Conservation (phyloP, 2,113 vertebrate genomes). For the Rhipidura dahli region DNA sequence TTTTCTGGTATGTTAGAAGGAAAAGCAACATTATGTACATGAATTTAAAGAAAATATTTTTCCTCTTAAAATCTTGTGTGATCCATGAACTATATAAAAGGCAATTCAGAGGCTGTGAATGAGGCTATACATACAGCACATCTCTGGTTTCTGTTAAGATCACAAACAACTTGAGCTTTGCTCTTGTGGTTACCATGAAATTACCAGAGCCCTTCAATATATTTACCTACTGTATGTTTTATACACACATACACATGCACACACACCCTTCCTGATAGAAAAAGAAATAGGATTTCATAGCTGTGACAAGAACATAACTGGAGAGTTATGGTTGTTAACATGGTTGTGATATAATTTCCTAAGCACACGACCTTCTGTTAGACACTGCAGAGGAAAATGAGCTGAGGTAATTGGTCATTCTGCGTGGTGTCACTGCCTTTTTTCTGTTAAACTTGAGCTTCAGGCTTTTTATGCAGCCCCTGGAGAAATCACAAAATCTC, state of each 20-base stretch:
- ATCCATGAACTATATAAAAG: conserved; percentile 67
- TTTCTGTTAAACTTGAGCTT: not conserved
- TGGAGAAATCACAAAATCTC: not conserved
- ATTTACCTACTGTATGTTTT: conserved; percentile 50
- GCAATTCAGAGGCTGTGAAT: conserved; percentile 69
- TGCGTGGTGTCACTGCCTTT: not conserved
- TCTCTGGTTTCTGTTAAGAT: conserved; percentile 75
- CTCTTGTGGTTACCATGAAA: conserved; percentile 68
- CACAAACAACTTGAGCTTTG: conserved; percentile 67
- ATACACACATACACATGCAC: not conserved
- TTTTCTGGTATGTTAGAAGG: conserved; percentile 48
- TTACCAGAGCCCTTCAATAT: conserved; percentile 63
- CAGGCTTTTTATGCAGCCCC: not conserved
- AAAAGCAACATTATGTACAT: conserved; percentile 55
- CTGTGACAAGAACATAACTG: not conserved
- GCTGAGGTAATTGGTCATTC: not conserved
- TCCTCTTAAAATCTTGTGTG: conserved; percentile 66
- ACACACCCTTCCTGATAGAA: not conserved
- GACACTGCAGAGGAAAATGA: not conserved
- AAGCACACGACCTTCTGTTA: not conserved
- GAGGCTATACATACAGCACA: conserved; percentile 61
- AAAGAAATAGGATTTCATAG: not conserved
- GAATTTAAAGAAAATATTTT: conserved; percentile 71
- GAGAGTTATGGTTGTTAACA: not conserved
- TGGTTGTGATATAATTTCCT: not conserved